A percentile compares a stretch with the other conserved stretches of the same genome.
Conservation (phyloP, 1,140 invertebrate genomes). For the Lepeophtheirus salmonis region DNA sequence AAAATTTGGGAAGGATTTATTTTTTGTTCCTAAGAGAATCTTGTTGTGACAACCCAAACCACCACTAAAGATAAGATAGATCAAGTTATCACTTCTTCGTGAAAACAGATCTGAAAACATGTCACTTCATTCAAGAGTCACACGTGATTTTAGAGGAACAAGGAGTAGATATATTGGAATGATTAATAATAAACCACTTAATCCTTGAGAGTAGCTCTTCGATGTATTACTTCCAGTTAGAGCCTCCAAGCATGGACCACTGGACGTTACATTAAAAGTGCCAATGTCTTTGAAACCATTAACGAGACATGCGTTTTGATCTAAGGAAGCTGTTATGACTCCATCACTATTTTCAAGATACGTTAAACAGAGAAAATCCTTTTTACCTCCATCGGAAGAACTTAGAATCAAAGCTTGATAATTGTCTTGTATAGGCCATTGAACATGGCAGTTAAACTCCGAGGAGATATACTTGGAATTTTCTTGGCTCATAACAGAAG, state of each 20-base stretch:
- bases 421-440: constrained; percentile 8
- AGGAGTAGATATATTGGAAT: no score
- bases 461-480: background rate
- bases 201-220: background rate
- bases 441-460: constrained; percentile 4
- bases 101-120: no score
- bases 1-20: no score
- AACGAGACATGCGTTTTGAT: background rate
- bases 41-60: no score
- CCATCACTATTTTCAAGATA: background rate
- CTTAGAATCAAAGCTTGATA: background rate
- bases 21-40: no score
- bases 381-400: background rate
- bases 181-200: no score
- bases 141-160: no score
- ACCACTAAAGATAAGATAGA: no score
- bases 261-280: constrained; percentile 7
- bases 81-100: no score
- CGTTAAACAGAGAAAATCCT: constrained; percentile 2
- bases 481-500: background rate
- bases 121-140: no score
- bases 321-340: background rate
- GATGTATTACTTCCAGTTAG: constrained; percentile 10
- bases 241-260: constrained; percentile 11
- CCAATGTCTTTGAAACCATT: background rate